Conservation (phyloP, 2,113 vertebrate genomes). For the Tauraco erythrolophus region DNA sequence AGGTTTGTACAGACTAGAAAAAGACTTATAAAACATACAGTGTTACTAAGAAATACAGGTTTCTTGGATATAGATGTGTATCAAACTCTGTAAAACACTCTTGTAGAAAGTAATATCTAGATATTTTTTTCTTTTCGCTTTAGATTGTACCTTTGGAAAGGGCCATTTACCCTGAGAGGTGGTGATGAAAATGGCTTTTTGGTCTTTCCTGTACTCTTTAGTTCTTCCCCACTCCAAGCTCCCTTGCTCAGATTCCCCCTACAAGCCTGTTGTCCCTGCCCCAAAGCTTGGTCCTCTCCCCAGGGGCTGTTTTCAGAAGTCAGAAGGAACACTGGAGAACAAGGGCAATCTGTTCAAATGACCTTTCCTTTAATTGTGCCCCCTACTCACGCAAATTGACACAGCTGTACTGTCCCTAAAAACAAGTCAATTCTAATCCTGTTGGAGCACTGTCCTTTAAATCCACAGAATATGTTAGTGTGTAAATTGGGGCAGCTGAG, state of each 20-base stretch:
- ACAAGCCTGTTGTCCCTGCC: neutral
- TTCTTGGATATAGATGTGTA: neutral
- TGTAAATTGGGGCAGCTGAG: neutral
- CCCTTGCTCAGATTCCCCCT: rapidly evolving
- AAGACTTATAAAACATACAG: neutral
- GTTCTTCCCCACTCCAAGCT: neutral
- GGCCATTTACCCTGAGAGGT: rapidly evolving
- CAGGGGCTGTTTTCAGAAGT: neutral
- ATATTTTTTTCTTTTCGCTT: neutral
- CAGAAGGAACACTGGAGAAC: neutral
- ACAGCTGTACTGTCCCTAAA: neutral
- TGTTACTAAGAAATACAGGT: neutral
- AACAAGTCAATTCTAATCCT: neutral
- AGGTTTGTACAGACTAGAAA: neutral
- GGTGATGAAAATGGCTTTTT: neutral
- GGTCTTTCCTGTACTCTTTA: neutral
- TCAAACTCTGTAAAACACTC: neutral
- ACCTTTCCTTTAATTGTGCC: neutral
- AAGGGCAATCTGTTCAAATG: neutral
- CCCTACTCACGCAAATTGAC: neutral
- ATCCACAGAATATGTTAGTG: neutral
- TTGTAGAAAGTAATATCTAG: neutral
- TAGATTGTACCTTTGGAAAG: neutral
- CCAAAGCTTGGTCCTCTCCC: neutral
- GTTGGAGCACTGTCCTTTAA: neutral